Conservation (phyloP, 2,797 vertebrate species). For the Hypotaenidia philippensis region DNA sequence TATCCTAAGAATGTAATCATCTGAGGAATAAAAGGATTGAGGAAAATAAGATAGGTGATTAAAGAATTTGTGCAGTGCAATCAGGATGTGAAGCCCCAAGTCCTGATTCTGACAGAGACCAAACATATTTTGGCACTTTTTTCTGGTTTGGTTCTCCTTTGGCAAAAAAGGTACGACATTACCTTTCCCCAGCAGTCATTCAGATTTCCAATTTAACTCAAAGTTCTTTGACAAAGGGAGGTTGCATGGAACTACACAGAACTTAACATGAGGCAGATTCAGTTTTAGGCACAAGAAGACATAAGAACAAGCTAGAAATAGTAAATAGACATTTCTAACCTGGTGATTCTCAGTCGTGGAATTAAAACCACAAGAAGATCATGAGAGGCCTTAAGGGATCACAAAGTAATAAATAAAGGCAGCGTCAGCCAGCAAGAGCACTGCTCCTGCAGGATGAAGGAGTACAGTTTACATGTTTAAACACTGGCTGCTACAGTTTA, state of each 20-base stretch:
- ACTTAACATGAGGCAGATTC: not conserved
- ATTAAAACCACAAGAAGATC: slow-evolving; percentile 22
- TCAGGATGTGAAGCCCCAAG: not conserved
- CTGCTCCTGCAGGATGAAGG: not conserved
- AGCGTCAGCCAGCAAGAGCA: not conserved
- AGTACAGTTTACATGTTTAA: not conserved
- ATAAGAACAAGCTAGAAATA: not conserved
- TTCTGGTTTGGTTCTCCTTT: not conserved
- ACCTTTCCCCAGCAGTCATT: not conserved
- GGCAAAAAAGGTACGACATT: not conserved
- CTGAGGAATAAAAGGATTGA: not conserved
- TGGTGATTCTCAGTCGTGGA: not conserved
- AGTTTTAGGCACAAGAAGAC: not conserved
- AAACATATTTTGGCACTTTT: not conserved
- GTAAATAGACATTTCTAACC: not conserved
- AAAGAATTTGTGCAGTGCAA: not conserved
- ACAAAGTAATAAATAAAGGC: not conserved
- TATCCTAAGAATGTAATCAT: not conserved
- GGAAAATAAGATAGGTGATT: not conserved
- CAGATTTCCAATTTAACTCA: not conserved
- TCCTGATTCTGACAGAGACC: not conserved
- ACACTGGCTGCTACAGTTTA: not conserved
- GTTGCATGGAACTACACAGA: not conserved
- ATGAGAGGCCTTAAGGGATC: not conserved
- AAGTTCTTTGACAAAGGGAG: not conserved